Percentiles rank a stretch among this genome's conserved stretches.
Evolutionary conservation across 2,113 vertebrate species (phyloP).

Genomic region (Tyto alba): DNA sequence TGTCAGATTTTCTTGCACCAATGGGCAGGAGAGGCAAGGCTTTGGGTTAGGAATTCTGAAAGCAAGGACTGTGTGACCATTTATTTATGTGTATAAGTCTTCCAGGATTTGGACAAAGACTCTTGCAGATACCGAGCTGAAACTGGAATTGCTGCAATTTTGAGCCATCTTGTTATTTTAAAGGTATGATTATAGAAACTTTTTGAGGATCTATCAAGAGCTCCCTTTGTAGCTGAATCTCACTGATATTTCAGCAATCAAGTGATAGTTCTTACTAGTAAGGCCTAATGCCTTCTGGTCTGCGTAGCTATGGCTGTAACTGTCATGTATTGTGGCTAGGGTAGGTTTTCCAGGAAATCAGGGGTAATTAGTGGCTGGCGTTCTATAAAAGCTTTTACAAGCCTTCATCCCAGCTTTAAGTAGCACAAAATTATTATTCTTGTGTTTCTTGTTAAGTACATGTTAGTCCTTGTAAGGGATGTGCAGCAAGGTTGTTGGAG

Average conservation of each 20-base stretch:
- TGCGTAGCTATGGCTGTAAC: fast-evolving
- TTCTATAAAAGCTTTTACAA: too few relatives aligned
- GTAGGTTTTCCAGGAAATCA: background rate
- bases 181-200: background rate
- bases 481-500: background rate
- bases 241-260: background rate
- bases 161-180: background rate
- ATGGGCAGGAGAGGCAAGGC: background rate
- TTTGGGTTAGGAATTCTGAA: background rate
- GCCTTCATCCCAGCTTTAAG: too few relatives aligned
- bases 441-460: background rate
- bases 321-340: background rate
- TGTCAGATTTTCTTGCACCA: background rate
- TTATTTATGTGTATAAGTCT: background rate
- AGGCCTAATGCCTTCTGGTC: background rate
- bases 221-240: background rate
- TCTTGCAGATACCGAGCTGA: background rate
- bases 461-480: background rate
- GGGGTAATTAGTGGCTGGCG: too few relatives aligned
- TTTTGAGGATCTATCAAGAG: background rate
- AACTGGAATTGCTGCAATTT: background rate
- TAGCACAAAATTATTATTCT: background rate
- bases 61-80: background rate
- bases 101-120: background rate
- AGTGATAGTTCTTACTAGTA: background rate